Base-by-base conservation (phyloP, 2,888 invertebrate species). In the Candidula unifasciata region DNA sequence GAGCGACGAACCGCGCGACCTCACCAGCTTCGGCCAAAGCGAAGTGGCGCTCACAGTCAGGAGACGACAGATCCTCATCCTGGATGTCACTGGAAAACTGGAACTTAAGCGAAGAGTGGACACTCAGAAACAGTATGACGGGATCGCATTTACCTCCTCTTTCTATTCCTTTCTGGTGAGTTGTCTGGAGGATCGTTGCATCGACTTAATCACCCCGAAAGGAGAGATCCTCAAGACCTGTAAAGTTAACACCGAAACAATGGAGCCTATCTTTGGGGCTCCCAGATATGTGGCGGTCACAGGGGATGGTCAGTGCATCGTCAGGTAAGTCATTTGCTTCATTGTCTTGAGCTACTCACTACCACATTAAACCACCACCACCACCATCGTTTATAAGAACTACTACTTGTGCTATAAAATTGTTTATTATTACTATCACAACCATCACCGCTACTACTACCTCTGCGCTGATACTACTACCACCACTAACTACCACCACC, bases 1-100 rank as follows among this genome's bases (percentile, higher is more conserved):
- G 33, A 90, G 89, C 66, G 91, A 91, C 52, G 91, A 91, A 79
- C 91, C 91, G 54, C 87, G 90, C 78, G 91, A 91, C 84, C 88
- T 91, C 79, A 90, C 90, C 35, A 52, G 69, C n/a, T 74, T 52
- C 33, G 86, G 86, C 1, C 87, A 88, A 13, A 89, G 89, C 82
- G 91, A 91, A 77, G 90, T 91, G 16, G 91, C 91, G 16, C 89
- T 91, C 3, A 89, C 91, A 2, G 84, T 91, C 68, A 87, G 89
- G 77, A 90, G 89, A 37, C 89, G 89, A 35, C 84, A 89, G 27
- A 88, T 91, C 35, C 89, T 90, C 24, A 88, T 91, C 82, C 87
- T 91, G 13, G 83, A 89, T 24, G 83, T 81, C 0, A 37, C 82
- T 3, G 82, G 76, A 64, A 44, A 77, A 35, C 30, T 79, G 60